Base-by-base conservation (phyloP, 2,797 vertebrate species). In the Loriculus beryllinus region DNA sequence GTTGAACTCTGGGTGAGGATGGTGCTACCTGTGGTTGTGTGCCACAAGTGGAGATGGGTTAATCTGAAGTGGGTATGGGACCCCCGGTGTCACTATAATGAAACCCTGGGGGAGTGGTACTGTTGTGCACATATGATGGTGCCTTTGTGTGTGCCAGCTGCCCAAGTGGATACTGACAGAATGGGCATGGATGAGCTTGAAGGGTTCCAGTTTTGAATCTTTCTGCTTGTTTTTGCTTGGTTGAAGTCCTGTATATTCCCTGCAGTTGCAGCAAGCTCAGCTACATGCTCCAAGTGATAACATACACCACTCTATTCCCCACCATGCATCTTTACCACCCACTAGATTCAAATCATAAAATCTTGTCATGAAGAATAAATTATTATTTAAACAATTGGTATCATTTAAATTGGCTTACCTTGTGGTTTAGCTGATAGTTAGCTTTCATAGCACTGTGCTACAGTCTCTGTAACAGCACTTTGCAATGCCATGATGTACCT, bases 1-100 rank as follows among this genome's bases (percentile, higher is more conserved):
- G 20, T 26, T 37, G 43, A 37, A 29, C 48, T 21, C 48, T 2
- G 29, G 26, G 42, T 0, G 0, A 9, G 22, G 48, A 12, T 25
- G n/a, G 18, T 14, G 10, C 33, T 20, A 2, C 28, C 29, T 23
- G 43, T 1, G 2, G 18, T 23, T 42, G 39, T 8, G 3, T 33
- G 11, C 16, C 22, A 8, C 31, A 43, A 31, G 20, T 0, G 1
- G 42, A 43, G 49, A 5, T 28, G n/a, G 18, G 49, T 57, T 71
- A 18, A 56, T 23, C 5, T 26, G 25, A 64, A 52, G 14, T 2
- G 1, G 8, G 23, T 47, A 3, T 9, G 6, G 54, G 26, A 22
- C 23, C 14, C 16, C 20, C 23, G 33, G 16, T 37, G 26, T 54
- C n/a, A 16, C 9, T 31, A 59, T 15, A 23, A 29, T 10, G 40